phyloP scores from a whole-genome alignment of 2,797 vertebrate genomes.

The Xiphorhynchus erythropygius region DNA sequence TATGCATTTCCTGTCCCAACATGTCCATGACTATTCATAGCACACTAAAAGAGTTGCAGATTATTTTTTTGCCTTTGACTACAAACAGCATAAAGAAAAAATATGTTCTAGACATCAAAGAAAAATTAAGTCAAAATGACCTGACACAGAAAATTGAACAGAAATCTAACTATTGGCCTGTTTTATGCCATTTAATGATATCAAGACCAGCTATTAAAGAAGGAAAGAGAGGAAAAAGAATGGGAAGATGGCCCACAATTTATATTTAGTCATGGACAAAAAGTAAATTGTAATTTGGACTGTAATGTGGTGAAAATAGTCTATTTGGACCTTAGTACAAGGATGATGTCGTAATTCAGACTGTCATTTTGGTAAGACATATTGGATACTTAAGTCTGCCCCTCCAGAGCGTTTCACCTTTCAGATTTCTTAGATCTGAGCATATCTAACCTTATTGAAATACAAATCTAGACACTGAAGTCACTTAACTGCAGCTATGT shows the following conservation, averaged over 20 bases:
- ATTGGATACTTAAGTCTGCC: background rate
- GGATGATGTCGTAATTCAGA: background rate
- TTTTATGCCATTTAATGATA: background rate
- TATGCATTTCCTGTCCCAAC: slow-evolving; percentile 54
- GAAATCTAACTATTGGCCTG: background rate
- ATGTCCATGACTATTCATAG: slow-evolving; percentile 13
- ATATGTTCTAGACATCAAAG: slow-evolving; percentile 25
- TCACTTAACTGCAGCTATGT: background rate
- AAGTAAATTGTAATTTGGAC: background rate
- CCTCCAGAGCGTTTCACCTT: background rate
- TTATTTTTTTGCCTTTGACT: background rate
- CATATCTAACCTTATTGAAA: background rate
- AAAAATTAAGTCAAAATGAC: background rate
- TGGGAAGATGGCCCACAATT: background rate
- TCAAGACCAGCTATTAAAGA: background rate
- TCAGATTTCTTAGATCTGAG: background rate
- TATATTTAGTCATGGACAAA: background rate
- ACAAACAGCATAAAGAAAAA: background rate
- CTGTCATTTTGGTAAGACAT: background rate
- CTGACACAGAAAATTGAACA: background rate
- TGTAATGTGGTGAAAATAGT: background rate
- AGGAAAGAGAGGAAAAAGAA: background rate
- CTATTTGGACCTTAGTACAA: background rate
- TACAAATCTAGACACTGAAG: background rate
- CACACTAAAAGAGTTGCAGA: background rate